phyloP scores from a whole-genome alignment of 53 echinoderm and acorn worm species.

The Henricia sp. region DNA sequence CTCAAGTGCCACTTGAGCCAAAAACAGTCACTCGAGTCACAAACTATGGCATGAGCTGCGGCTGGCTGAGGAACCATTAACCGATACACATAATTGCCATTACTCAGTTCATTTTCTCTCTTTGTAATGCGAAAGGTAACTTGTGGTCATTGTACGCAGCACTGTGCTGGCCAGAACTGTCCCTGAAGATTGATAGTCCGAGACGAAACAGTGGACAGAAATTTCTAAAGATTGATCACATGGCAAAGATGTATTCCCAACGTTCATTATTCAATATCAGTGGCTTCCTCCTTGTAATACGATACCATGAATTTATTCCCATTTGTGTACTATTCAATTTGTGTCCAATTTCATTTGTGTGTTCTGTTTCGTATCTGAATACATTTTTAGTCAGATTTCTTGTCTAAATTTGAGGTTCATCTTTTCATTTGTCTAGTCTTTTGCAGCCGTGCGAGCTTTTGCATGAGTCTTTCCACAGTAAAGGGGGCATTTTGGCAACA shows the following conservation, averaged over 20 bases:
- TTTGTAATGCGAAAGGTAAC: background rate
- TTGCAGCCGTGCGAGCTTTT: too few relatives aligned
- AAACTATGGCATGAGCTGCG: background rate
- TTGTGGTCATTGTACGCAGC: background rate
- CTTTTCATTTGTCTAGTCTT: too few relatives aligned
- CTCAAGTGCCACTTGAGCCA: background rate
- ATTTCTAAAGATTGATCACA: background rate
- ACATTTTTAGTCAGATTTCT: too few relatives aligned
- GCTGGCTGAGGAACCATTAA: background rate
- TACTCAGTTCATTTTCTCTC: background rate
- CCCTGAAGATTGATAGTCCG: background rate
- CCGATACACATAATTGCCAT: background rate
- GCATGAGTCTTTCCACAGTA: too few relatives aligned
- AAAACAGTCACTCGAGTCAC: background rate
- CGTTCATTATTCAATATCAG: background rate
- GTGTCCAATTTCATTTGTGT: too few relatives aligned
- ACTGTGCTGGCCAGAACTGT: background rate
- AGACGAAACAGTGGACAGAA: background rate
- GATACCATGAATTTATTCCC: too few relatives aligned
- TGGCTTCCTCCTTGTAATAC: conserved; percentile 6
- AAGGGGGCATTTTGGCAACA: too few relatives aligned
- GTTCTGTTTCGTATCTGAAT: too few relatives aligned
- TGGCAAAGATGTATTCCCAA: conserved; percentile 13
- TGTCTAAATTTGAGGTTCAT: too few relatives aligned
- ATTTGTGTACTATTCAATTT: too few relatives aligned